Conservation (phyloP, 2,888 invertebrate genomes). For the Cyrtodaria siliqua region DNA sequence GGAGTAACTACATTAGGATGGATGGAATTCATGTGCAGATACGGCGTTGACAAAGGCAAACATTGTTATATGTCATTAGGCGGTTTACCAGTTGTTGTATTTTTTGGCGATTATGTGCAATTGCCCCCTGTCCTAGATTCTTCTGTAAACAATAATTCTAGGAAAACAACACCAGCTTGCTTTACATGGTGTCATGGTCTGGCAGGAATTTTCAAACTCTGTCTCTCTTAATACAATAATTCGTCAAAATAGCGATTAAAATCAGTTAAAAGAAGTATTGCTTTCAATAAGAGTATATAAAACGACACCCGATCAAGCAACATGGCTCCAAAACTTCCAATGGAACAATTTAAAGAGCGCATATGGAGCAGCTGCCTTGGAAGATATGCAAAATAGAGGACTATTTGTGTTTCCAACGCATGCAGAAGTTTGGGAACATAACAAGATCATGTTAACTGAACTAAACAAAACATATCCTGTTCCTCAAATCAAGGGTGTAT, state of each 20-base stretch:
- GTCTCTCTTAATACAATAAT: conserved; percentile 42
- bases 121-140: conserved; percentile 64
- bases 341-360: conserved; percentile 23
- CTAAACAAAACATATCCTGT: conserved; percentile 38
- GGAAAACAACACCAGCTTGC: conserved; percentile 24
- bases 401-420: conserved; percentile 24
- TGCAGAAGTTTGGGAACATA: conserved; percentile 1
- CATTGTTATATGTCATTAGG: conserved; percentile 3
- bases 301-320: conserved; percentile 25
- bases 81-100: conserved; percentile 22
- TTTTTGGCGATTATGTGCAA: conserved; percentile 66
- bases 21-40: conserved; percentile 44
- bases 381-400: too few relatives aligned
- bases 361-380: background rate
- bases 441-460: conserved; percentile 23
- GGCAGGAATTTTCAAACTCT: conserved; percentile 42
- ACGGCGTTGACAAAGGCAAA: conserved; percentile 7
- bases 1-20: conserved; percentile 50
- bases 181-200: conserved; percentile 49
- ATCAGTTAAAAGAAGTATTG: conserved; percentile 23
- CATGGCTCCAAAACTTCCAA: conserved; percentile 56
- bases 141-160: conserved; percentile 36
- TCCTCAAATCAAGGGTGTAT: conserved; percentile 47
- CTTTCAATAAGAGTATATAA: conserved; percentile 40
- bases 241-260: conserved; percentile 35